Evolutionary conservation across 1,140 invertebrate genomes (phyloP).

Genomic region (Trinorchestia longiramus): DNA sequence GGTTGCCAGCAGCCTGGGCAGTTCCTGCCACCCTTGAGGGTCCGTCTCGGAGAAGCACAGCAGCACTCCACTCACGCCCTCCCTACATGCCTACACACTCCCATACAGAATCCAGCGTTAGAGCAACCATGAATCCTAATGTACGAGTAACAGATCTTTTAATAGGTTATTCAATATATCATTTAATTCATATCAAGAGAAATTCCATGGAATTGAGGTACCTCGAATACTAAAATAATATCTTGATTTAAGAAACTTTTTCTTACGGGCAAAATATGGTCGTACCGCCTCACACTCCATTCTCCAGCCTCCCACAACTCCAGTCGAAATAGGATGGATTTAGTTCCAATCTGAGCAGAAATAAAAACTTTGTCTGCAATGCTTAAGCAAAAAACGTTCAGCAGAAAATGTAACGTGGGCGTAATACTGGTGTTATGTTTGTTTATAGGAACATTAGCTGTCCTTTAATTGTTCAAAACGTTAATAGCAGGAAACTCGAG

Average conservation of each 20-base stretch:
- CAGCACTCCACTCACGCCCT: slow-evolving; percentile 61
- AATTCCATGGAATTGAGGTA: too few relatives aligned
- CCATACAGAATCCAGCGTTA: not conserved
- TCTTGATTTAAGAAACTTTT: not conserved
- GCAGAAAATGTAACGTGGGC: too few relatives aligned
- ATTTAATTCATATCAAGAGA: too few relatives aligned
- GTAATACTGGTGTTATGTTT: too few relatives aligned
- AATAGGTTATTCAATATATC: too few relatives aligned
- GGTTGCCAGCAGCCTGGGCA: slow-evolving; percentile 57
- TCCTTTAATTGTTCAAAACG: too few relatives aligned
- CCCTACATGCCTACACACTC: slow-evolving; percentile 58
- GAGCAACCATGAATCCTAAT: not conserved
- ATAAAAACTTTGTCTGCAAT: slow-evolving; percentile 27
- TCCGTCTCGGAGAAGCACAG: slow-evolving; percentile 61
- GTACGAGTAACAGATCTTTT: not conserved
- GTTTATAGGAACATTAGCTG: too few relatives aligned
- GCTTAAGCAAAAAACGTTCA: slow-evolving; percentile 58
- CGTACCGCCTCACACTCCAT: slow-evolving; percentile 61
- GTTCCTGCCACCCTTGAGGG: slow-evolving; percentile 60
- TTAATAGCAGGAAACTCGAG: too few relatives aligned
- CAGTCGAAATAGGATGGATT: slow-evolving; percentile 60
- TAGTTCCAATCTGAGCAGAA: slow-evolving; percentile 55
- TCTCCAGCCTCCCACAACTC: slow-evolving; percentile 65
- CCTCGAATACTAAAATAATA: too few relatives aligned
- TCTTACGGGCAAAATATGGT: slow-evolving; percentile 62